Evolutionary conservation across 2,797 vertebrate species (phyloP), one percentile per base, ranked within the genome.

Genomic region (Falco naumanni): DNA sequence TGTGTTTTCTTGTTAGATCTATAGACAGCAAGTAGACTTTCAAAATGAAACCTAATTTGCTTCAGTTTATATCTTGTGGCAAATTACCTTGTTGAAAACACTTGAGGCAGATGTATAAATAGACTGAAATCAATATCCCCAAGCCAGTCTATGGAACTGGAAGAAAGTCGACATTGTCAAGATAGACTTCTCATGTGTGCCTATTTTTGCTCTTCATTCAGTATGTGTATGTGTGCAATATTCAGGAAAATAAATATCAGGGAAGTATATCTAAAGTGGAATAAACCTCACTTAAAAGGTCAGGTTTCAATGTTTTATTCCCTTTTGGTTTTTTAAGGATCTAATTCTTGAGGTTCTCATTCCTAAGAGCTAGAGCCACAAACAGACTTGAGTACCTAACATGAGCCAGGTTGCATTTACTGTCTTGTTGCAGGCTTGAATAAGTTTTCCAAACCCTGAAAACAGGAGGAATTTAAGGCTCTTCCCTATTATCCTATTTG

Each of bases 81-180:
- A 96, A 97, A 97, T 97, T 93, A 96, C 96, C 94, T 86, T 93
- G 93, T 90, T 93, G 89, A 89, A 92, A 97, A 87, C 92, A 95
- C 93, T 97, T 88, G 82, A 90, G 93, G 87, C 91, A 81, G 53
- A 82, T 87, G 85, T 96, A 94, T 97, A 97, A 97, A 97, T 93
- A 97, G 94, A 84, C 51, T 50, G 82, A 90, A 96, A 97, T 97
- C 96, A 94, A 96, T 97, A 96, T 95, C 80, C 59, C 70, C 90
- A 78, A 92, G 91, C 92, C 94, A 94, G 80, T 79, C 72, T 88
- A 21, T 92, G 85, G 69, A 87, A 79, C 84, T 84, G 79, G 70
- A 93, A 76, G 7, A 8, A 6, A 34, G 45, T 41, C 6, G 20
- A 84, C 89, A 29, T 79, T 95, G 96, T 96, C 95, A 93, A 88